phyloP scores from a whole-genome alignment of 1,140 invertebrate genomes.

The Holcopasites calliopsidis region DNA sequence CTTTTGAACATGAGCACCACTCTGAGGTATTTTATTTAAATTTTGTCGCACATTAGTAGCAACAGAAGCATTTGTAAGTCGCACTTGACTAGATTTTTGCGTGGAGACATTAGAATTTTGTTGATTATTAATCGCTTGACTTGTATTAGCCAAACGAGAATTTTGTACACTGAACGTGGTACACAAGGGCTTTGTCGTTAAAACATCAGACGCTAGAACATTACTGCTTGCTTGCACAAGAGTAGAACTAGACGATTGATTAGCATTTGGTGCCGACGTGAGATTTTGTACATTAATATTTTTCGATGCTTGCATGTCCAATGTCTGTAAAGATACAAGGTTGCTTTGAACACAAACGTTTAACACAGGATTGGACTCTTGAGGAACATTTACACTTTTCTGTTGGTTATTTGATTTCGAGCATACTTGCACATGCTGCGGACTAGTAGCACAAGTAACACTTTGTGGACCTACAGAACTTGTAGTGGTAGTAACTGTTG shows the following conservation, averaged over 20 bases:
- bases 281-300: slow-evolving; percentile 58
- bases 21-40: slow-evolving; percentile 59
- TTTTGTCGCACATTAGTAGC: slow-evolving; percentile 60
- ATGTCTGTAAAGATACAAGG: slow-evolving; percentile 47
- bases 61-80: slow-evolving; percentile 57
- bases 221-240: slow-evolving; percentile 47
- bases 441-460: slow-evolving; percentile 62
- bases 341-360: slow-evolving; percentile 52
- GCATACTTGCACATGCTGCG: slow-evolving; percentile 65
- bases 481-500: slow-evolving; percentile 38
- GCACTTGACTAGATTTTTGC: slow-evolving; percentile 60
- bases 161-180: slow-evolving; percentile 47
- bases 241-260: slow-evolving; percentile 53
- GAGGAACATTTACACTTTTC: slow-evolving; percentile 49
- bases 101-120: slow-evolving; percentile 52
- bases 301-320: slow-evolving; percentile 57
- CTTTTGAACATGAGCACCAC: slow-evolving; percentile 64
- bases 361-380: slow-evolving; percentile 54
- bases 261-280: slow-evolving; percentile 53
- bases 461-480: slow-evolving; percentile 64
- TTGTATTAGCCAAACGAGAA: slow-evolving; percentile 51
- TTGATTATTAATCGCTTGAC: slow-evolving; percentile 51
- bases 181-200: slow-evolving; percentile 42
- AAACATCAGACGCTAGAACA: slow-evolving; percentile 41
- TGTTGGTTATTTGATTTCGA: slow-evolving; percentile 60